Evolutionary conservation across 2,797 vertebrate species (phyloP).

Genomic region (Coilia nasus): DNA sequence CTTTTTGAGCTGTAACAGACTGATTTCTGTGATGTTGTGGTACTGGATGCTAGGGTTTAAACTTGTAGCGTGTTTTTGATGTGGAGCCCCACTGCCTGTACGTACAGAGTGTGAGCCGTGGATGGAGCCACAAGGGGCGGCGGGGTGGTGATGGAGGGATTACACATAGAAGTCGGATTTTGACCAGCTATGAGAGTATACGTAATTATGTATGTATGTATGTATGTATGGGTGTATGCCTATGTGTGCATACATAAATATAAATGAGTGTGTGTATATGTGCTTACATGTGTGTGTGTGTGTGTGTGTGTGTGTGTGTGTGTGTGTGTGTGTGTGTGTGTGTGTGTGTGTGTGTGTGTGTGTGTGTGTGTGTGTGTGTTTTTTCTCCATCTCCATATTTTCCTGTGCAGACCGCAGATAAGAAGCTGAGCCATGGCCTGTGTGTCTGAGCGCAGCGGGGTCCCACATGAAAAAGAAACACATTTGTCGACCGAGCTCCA

Average conservation of each 20-base stretch:
- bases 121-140: not conserved
- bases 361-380: conserved; percentile 40
- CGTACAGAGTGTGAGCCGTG: not conserved
- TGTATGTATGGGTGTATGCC: not conserved
- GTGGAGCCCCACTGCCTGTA: not conserved
- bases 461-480: conserved; percentile 61
- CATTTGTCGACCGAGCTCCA: conserved; percentile 67
- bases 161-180: not conserved
- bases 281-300: conserved; percentile 44
- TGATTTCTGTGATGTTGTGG: not conserved
- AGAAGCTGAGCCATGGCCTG: conserved; percentile 47
- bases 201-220: conserved; percentile 8
- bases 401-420: conserved; percentile 52
- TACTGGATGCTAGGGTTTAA: not conserved
- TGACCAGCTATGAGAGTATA: not conserved
- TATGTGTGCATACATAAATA: not conserved
- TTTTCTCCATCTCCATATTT: conserved; percentile 33
- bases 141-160: not conserved
- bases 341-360: conserved; percentile 15
- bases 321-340: not conserved
- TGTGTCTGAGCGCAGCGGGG: conserved; percentile 43
- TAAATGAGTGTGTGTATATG: not conserved
- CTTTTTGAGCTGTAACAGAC: not conserved
- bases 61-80: not conserved
- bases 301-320: conserved; percentile 3